Evolutionary conservation across 1,140 invertebrate species (phyloP).

Genomic region (Gerris buenoi): DNA sequence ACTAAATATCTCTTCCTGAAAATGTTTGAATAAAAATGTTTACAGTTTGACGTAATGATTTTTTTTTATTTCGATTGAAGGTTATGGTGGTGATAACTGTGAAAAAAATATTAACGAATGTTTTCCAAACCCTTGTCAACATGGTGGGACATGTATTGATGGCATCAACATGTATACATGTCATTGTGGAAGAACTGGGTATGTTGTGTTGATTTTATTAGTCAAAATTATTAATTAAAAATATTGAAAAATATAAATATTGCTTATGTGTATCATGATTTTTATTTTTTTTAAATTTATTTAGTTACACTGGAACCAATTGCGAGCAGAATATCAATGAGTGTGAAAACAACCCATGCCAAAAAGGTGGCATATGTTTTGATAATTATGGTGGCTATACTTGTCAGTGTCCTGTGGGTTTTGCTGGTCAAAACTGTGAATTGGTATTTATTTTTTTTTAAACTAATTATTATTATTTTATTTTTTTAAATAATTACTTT

Average conservation of each 20-base stretch:
- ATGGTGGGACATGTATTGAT: conserved; percentile 69
- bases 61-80: conserved; percentile 27
- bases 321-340: conserved; percentile 79
- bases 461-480: too few relatives aligned
- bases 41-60: too few relatives aligned
- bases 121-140: conserved; percentile 54
- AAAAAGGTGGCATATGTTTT: conserved; percentile 59
- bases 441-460: too few relatives aligned
- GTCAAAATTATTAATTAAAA: not conserved
- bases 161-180: conserved; percentile 63
- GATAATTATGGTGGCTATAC: conserved; percentile 64
- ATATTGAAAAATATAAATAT: not conserved
- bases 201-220: conserved; percentile 1
- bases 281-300: conserved; percentile 8
- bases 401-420: conserved; percentile 70
- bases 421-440: conserved; percentile 63
- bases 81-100: conserved; percentile 47
- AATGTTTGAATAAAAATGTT: too few relatives aligned
- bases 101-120: conserved; percentile 57
- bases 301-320: conserved; percentile 54
- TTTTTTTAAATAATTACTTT: too few relatives aligned
- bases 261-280: not conserved
- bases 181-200: conserved; percentile 48
- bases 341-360: conserved; percentile 54
- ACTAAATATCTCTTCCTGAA: too few relatives aligned